Conservation (phyloP, 2,113 vertebrate species). For the Onychorhynchus coronatus region DNA sequence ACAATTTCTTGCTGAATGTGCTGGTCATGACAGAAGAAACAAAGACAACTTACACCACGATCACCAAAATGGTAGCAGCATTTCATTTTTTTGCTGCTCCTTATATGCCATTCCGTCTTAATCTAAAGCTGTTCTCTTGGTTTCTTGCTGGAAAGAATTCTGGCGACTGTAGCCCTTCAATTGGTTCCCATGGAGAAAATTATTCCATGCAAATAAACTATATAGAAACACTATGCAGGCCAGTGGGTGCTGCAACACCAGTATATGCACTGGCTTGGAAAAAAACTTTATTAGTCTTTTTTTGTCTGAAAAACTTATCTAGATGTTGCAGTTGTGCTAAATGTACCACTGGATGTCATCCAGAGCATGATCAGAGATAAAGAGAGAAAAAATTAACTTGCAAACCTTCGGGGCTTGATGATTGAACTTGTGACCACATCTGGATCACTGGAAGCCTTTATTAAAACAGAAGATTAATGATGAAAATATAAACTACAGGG, state of each 20-base stretch:
- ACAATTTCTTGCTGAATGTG: neutral
- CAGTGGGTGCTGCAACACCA: neutral
- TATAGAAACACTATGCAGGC: neutral
- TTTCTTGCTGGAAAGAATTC: neutral
- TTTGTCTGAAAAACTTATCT: neutral
- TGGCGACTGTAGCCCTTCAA: neutral
- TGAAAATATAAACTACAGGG: neutral
- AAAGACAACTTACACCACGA: neutral
- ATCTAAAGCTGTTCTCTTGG: neutral
- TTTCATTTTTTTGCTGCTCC: neutral
- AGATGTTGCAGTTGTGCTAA: neutral
- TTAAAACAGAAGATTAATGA: conserved; percentile 1
- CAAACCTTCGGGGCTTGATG: neutral
- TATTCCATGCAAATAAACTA: neutral
- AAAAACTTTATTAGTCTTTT: neutral
- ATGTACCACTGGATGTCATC: conserved; percentile 4
- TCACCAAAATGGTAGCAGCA: neutral
- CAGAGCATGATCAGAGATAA: neutral
- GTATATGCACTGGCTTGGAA: neutral
- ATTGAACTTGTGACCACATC: neutral
- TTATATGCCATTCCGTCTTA: neutral
- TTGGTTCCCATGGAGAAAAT: neutral
- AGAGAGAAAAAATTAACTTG: neutral
- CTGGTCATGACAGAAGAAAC: neutral
- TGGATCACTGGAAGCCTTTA: neutral